Base-by-base conservation (phyloP, 2,888 invertebrate genomes). In the Eucera pruinosa region DNA sequence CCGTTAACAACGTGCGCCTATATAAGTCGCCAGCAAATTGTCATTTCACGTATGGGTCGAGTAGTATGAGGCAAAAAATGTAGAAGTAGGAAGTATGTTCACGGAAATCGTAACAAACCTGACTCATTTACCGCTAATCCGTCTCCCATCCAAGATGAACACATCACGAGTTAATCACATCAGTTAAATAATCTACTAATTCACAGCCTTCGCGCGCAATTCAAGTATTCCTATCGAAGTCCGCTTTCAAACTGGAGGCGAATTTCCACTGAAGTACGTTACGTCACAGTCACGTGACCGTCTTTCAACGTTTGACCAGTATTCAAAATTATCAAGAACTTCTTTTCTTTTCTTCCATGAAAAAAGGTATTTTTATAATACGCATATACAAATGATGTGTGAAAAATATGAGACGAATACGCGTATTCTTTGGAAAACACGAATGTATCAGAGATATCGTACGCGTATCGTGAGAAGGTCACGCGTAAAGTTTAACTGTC, bases 41-140 rank as follows among this genome's bases (percentile, higher is more conserved):
- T 64, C 15, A 5, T 18, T 39, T 62, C 18, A 15, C 15, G 11
- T 39, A 18, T 58, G 7, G 23, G 6, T 33, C 20, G 33, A 13
- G 13, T 33, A 0, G 13, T 1, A 2, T 15, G 20, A 52, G 5
- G 25, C 13, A 47, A 13, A 48, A 33, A 33, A 33, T 33, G 50
- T 39, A 7, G 5, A 33, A 50, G 11, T 41, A 48, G 45, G 30
- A 62, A 52, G 69, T 48, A 18, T 9, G 20, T 71, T 81, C 50
- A 36, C n/a, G 13, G 57, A 78, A 78, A 18, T 30, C 11, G 43
- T 25, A 33, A 54, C 25, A 20, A 47, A 48, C 61, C 60, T 68
- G 79, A 73, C 55, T 78, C 67, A 75, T 45, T 78, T 72, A 60
- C 70, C 18, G 23, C 39, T 62, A 60, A 4, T 43, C 45, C 39